These are phyloP conservation scores for Heliocidaris tuberculata DNA, from an alignment of 35 echinoderm and acorn worm genomes.

Conservation along the genomic window DNA sequence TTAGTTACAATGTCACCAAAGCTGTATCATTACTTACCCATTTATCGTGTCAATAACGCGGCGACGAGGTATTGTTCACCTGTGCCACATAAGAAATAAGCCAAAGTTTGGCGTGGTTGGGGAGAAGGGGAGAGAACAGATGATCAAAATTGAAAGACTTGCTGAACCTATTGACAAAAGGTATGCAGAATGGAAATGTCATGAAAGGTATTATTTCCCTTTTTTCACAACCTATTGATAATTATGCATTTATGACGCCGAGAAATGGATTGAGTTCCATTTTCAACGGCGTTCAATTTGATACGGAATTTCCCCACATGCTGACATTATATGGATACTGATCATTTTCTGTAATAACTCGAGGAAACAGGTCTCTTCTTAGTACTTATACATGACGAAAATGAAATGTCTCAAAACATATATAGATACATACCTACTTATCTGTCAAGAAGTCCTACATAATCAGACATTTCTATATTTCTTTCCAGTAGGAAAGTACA, in stretches of 20 bases:
- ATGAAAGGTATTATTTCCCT: too few relatives aligned
- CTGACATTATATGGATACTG: not conserved
- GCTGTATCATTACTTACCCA: conserved; percentile 51
- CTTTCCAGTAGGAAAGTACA: too few relatives aligned
- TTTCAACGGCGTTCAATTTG: not conserved
- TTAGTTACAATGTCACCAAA: conserved; percentile 54
- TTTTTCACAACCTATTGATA: not conserved
- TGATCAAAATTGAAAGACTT: not conserved
- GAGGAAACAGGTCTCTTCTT: not conserved
- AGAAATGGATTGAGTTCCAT: not conserved
- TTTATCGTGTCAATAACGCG: conserved; percentile 46
- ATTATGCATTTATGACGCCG: not conserved
- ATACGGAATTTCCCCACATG: not conserved
- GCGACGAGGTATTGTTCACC: conserved; percentile 9
- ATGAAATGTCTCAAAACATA: not conserved
- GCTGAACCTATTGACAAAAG: not conserved
- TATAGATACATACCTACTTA: not conserved
- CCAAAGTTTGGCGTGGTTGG: not conserved
- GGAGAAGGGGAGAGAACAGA: not conserved
- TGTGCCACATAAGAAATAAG: not conserved
- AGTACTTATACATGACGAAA: not conserved
- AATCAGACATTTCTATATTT: not conserved
- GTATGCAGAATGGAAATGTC: not conserved
- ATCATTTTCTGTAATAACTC: not conserved
- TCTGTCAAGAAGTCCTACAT: not conserved